A percentile compares a stretch with the other conserved stretches of the same genome.
Evolutionary conservation across 2,888 invertebrate species (phyloP).

Genomic region (Hydroisotoma schaefferi): DNA sequence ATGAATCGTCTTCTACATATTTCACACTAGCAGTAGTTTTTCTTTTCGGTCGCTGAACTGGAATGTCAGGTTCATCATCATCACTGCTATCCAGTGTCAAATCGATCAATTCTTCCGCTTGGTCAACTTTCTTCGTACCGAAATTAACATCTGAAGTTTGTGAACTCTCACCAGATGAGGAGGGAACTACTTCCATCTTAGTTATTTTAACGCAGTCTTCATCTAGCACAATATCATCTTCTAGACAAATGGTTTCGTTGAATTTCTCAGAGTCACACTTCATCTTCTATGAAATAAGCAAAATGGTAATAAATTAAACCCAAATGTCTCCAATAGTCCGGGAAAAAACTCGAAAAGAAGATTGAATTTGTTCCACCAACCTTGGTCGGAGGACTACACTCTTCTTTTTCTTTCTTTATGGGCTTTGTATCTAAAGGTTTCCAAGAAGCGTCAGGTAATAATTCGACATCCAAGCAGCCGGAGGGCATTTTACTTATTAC

Average conservation of each 20-base stretch:
- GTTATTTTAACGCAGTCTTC: constrained; percentile 1
- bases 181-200: too few species aligned
- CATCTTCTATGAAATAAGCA: constrained; percentile 5
- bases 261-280: constrained; percentile 6
- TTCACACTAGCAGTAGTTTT: constrained; percentile 2
- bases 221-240: constrained; percentile 31
- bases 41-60: background rate
- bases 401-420: constrained; percentile 25
- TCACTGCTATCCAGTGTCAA: constrained; percentile 8
- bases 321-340: background rate
- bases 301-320: background rate
- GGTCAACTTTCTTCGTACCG: background rate
- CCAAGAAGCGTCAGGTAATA: constrained; percentile 43
- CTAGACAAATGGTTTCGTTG: constrained; percentile 30
- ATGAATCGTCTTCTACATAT: constrained; percentile 16
- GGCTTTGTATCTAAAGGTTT: constrained; percentile 7
- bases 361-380: constrained; percentile 12
- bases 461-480: constrained; percentile 39
- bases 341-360: background rate
- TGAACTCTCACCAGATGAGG: background rate
- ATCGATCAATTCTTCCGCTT: background rate
- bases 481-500: constrained; percentile 32
- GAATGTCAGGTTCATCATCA: constrained; percentile 6
- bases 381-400: constrained; percentile 30
- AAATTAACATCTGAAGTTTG: background rate